Conservation (phyloP, 2,797 vertebrate genomes). For the Mycteria americana region DNA sequence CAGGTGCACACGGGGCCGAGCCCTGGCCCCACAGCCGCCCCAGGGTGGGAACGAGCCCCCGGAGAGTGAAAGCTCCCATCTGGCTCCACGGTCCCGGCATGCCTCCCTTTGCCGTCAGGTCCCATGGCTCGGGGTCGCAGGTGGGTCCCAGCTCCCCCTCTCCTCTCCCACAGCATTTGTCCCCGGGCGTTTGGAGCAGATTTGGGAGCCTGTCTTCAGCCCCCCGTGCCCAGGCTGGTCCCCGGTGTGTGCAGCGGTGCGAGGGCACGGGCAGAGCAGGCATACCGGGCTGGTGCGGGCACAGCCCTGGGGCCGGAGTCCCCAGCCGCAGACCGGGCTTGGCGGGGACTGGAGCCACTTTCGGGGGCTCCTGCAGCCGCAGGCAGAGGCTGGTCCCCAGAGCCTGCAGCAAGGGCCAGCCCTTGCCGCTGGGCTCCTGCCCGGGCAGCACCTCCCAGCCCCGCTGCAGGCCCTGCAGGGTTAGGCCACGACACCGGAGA, state of each 20-base stretch:
- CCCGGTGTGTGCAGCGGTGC: accelerated
- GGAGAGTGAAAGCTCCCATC: background rate
- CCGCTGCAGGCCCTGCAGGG: accelerated
- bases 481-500: background rate
- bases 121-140: accelerated
- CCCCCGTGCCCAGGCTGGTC: background rate
- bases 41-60: accelerated
- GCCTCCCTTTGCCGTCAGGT: accelerated
- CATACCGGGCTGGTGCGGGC: background rate
- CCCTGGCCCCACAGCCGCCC: background rate
- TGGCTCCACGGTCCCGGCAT: background rate
- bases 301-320: background rate
- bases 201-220: background rate
- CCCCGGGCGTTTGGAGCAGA: accelerated
- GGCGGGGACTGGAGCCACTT: accelerated
- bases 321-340: background rate
- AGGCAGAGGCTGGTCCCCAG: background rate
- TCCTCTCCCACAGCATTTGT: background rate
- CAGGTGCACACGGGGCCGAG: background rate
- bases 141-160: background rate
- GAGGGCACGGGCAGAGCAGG: background rate
- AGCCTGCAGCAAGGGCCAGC: background rate
- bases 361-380: background rate
- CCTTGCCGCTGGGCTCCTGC: background rate
- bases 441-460: background rate